Conservation (phyloP, 2,797 vertebrate species). For the Acanthurus lineatus region DNA sequence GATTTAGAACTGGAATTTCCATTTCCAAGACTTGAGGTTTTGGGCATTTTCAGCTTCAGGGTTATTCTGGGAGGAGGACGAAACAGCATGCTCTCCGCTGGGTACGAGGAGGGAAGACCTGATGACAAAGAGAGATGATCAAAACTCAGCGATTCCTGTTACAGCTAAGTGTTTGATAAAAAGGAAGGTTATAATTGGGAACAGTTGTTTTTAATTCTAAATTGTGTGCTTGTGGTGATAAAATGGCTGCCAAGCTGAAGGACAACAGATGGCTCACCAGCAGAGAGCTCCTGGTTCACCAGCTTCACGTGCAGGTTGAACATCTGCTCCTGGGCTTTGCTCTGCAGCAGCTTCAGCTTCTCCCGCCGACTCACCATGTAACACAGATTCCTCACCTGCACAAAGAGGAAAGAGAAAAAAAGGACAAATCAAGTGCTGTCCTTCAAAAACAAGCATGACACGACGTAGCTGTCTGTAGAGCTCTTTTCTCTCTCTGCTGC, state of each 20-base stretch:
- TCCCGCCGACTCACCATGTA: slow-evolving; percentile 99
- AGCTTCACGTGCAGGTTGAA: slow-evolving; percentile 95
- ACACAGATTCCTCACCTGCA: slow-evolving; percentile 96
- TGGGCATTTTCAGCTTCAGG: slow-evolving; percentile 97
- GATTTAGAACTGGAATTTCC: slow-evolving; percentile 87
- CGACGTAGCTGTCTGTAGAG: no score
- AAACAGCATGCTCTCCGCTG: slow-evolving; percentile 91
- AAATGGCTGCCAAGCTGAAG: neutral
- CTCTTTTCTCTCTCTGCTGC: neutral
- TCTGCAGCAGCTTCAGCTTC: slow-evolving; percentile 96
- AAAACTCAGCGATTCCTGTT: no score
- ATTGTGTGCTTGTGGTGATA: neutral
- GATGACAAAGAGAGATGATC: neutral
- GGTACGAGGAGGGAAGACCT: slow-evolving; percentile 91
- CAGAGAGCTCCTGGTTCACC: slow-evolving; percentile 91
- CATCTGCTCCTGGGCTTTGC: slow-evolving; percentile 97
- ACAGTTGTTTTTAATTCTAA: neutral
- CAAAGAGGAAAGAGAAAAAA: neutral
- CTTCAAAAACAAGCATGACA: neutral
- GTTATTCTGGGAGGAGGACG: slow-evolving; percentile 94
- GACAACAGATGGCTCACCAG: slow-evolving; percentile 84
- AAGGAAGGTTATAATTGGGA: neutral
- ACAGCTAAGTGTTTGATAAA: neutral
- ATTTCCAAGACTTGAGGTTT: slow-evolving; percentile 85
- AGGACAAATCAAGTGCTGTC: neutral